Conservation (phyloP, 2,888 invertebrate genomes). For the Tenthredo amoena region DNA sequence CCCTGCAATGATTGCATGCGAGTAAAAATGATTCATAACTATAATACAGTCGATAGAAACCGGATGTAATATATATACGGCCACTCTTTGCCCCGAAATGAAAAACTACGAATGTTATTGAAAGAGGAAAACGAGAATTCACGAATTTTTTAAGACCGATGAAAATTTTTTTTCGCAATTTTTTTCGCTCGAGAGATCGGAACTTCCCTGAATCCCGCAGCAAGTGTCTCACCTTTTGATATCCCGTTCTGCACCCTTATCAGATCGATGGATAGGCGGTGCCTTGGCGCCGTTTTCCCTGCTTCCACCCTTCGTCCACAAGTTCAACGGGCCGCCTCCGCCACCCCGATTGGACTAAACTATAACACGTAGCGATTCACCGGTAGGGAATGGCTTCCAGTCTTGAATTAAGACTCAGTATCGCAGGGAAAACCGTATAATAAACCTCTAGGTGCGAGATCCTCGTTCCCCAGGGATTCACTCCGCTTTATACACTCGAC, state of each 20-base stretch:
- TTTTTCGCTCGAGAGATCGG: neutral
- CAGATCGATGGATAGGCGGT: conserved; percentile 75
- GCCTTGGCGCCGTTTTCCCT: conserved; percentile 53
- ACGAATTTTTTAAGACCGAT: neutral
- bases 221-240: conserved; percentile 26
- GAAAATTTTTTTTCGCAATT: neutral
- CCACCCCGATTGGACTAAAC: conserved; percentile 68
- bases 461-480: conserved; percentile 8
- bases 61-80: neutral
- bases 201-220: neutral
- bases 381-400: conserved; percentile 65
- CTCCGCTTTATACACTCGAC: neutral
- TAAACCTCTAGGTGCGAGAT: conserved; percentile 49
- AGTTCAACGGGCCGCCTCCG: conserved; percentile 64
- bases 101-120: neutral
- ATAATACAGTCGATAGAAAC: neutral
- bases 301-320: conserved; percentile 61
- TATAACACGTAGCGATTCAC: conserved; percentile 60
- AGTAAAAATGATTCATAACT: conserved; percentile 31
- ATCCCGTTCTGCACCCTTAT: conserved; percentile 62
- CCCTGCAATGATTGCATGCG: neutral
- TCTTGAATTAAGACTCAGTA: conserved; percentile 63
- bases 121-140: neutral
- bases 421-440: conserved; percentile 63
- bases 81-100: neutral